These are phyloP conservation scores for Phragmatobia fuliginosa DNA, from an alignment of 2,888 invertebrate species.

Conservation along the genomic window DNA sequence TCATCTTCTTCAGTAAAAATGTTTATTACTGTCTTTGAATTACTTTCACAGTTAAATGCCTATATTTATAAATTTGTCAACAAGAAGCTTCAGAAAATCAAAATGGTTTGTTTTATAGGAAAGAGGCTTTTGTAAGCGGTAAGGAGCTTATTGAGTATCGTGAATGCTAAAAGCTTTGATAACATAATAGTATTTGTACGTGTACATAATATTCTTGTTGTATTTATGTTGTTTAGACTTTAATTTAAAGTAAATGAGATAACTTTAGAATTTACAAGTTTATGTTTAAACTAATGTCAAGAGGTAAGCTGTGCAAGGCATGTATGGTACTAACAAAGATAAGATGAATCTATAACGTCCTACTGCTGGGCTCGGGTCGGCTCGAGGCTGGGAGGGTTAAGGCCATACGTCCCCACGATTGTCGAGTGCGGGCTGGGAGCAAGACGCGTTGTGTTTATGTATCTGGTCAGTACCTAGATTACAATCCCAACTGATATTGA, in stretches of 20 bases:
- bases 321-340: too few relatives aligned
- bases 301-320: neutral
- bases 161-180: neutral
- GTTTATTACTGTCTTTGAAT: neutral
- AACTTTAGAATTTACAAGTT: neutral
- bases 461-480: too few relatives aligned
- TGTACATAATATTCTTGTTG: slow-evolving; percentile 10
- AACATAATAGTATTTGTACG: neutral
- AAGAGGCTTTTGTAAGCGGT: slow-evolving; percentile 15
- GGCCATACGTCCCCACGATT: too few relatives aligned
- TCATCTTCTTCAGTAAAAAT: neutral
- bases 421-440: too few relatives aligned
- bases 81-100: slow-evolving; percentile 11
- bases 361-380: too few relatives aligned
- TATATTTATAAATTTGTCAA: neutral
- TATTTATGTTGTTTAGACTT: neutral
- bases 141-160: slow-evolving; percentile 21
- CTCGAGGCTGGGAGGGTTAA: too few relatives aligned
- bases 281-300: neutral
- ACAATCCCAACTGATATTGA: too few relatives aligned
- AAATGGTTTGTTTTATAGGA: slow-evolving; percentile 14
- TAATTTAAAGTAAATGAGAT: neutral
- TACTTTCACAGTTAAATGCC: neutral
- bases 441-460: too few relatives aligned
- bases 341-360: too few relatives aligned